Evolutionary conservation across 2,797 vertebrate species (phyloP), one percentile per base, ranked within the genome.

Genomic region (Sebastes nivosus): DNA sequence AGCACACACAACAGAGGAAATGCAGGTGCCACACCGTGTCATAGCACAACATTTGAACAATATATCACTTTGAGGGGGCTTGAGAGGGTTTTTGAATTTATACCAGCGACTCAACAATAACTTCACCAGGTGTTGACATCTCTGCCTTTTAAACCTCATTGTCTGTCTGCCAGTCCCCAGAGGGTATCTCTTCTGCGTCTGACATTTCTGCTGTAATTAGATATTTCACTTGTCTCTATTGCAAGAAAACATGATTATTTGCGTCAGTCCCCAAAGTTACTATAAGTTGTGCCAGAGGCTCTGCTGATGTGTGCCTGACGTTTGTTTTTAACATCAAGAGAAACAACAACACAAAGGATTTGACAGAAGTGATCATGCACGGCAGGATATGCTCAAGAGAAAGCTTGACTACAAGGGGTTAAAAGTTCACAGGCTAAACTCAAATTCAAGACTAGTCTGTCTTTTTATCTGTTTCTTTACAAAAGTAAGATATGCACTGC

Each of bases 401-500:
- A 36, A 12, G 3, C 27, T 29, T 8, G 12, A 38, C 34, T 34
- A 30, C 16, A 64, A 38, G 18, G 18, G 14, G 22, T 63, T 59
- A 22, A 42, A 58, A 34, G 61, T 64, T 85, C 59, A 60, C 0
- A 1, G n/a, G 32, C 34, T 73, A 12, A 77, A 83, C 46, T 30
- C 3, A 46, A 69, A 70, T 67, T 77, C 9, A 75, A 68, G 52
- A 67, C 22, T 2, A 55, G 36, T 65, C 34, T 65, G 4, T 1
- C 14, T 75, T 67, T 83, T 83, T 50, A 66, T 66, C 52, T 4
- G 30, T 79, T 79, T 75, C 59, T 14, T 65, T 65, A 29, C 13
- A 36, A 22, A 77, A 68, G 58, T 66, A 38, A 71, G 38, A 85
- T 8, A 46, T 42, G 18, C 8, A 11, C 11, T 25, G 67, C 69